A percentile compares a stretch with the other conserved stretches of the same genome.
Conservation (phyloP, 35 echinoderm and acorn worm genomes). For the Hemicentrotus pulcherrimus region DNA sequence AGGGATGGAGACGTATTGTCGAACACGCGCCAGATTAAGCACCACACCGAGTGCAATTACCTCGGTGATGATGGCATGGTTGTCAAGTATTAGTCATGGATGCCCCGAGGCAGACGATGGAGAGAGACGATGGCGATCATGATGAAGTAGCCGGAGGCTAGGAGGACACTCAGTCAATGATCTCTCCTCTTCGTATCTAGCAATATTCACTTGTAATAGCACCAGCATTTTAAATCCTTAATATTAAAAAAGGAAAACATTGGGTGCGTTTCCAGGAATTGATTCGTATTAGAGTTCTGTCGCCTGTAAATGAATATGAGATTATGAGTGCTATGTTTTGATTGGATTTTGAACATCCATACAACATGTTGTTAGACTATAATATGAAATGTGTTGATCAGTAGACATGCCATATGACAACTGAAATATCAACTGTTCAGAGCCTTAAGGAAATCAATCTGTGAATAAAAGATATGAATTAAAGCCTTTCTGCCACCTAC, state of each 20-base stretch:
- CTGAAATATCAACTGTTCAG: background rate
- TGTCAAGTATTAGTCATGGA: slow-evolving; percentile 27
- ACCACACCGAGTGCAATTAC: slow-evolving; percentile 50
- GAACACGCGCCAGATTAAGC: slow-evolving; percentile 34
- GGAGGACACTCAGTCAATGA: background rate
- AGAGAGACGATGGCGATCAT: background rate
- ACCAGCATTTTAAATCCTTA: background rate
- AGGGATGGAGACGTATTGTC: slow-evolving; percentile 31
- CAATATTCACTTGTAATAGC: background rate
- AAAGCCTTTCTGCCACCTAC: too few relatives aligned
- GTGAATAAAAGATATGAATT: too few relatives aligned
- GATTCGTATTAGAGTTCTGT: background rate
- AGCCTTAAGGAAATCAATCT: too few relatives aligned
- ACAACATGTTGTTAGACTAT: background rate
- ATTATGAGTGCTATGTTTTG: background rate
- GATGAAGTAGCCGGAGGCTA: background rate
- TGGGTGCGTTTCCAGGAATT: background rate
- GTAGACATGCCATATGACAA: background rate
- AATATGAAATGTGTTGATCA: background rate
- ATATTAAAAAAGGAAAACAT: slow-evolving; percentile 4
- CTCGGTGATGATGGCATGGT: slow-evolving; percentile 29
- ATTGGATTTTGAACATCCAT: background rate
- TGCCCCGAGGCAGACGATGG: slow-evolving; percentile 20
- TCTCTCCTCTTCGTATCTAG: background rate
- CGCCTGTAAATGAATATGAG: background rate